Evolutionary conservation across 1,140 invertebrate species (phyloP), one percentile per base, ranked within the genome.

Genomic region (Drosophila sucinea): DNA sequence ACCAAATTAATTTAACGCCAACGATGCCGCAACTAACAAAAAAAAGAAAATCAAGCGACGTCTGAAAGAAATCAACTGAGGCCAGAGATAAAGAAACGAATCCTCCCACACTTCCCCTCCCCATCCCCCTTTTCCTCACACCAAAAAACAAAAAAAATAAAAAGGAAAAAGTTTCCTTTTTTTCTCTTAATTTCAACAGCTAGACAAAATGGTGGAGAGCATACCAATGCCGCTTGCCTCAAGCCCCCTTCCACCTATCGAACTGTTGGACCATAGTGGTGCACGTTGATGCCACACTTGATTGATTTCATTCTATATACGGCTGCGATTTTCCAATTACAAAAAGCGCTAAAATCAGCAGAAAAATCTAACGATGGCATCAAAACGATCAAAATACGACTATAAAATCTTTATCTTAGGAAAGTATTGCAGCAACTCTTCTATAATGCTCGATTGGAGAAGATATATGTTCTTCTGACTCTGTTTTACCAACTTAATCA

Each of bases 301-400:
- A 90, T 90, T 90, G 85, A 90, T 90, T 90, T 90, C 81, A 90
- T 90, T 90, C 76, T 90, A 90, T 84, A 90, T 90, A 84, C 83
- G 70, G 60, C 56, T 64, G 58, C 85, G 78, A 84, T 84, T 89
- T 90, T 90, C 85, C 75, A 84, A 89, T 89, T 89, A 81, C 85
- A 85, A 83, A 51, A 90, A 90, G 70, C 81, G 81, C 85, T 79
- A 79, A 90, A 90, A 90, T 90, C 85, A 90, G 85, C 85, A 90
- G 58, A 84, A 90, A 90, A 82, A 81, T 79, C 71, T 71, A 71
- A 61, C 60, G 33, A 38, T 61, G 60, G 40, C 11, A 51, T 27
- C 44, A 51, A 51, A 27, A 17, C 7, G 23, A 25, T 3, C 8
- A 10, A 27, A 10, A 27, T 51, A 27, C 23, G 8, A 51, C 44